Conservation (phyloP, 2,888 invertebrate genomes). For the Polyommatus iphigenia region DNA sequence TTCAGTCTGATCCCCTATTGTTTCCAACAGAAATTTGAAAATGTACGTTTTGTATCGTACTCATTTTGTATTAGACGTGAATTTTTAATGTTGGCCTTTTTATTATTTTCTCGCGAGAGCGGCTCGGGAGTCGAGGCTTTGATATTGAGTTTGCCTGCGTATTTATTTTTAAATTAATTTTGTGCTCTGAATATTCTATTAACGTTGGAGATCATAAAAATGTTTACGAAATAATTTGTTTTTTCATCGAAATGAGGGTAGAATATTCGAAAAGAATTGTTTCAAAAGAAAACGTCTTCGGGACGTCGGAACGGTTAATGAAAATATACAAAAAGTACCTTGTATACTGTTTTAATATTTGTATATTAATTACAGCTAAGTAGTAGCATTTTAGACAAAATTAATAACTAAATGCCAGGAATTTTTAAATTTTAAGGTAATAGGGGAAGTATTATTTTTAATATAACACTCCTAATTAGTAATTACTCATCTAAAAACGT, state of each 20-base stretch:
- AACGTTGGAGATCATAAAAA: constrained; percentile 7
- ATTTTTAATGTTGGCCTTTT: constrained; percentile 29
- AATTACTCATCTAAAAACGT: neutral
- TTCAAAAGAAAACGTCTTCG: neutral
- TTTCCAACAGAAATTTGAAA: constrained; percentile 54
- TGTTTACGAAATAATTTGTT: constrained; percentile 15
- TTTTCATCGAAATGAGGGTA: neutral
- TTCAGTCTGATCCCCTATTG: constrained; percentile 72
- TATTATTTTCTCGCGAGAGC: constrained; percentile 26
- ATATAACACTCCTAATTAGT: no score
- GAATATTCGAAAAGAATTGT: neutral
- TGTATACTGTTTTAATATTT: neutral
- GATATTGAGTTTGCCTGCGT: constrained; percentile 22
- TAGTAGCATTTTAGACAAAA: no score
- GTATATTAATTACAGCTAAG: no score
- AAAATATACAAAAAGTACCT: neutral
- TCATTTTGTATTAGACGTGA: constrained; percentile 50
- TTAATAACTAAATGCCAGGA: no score
- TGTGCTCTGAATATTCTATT: constrained; percentile 24
- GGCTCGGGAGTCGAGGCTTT: neutral
- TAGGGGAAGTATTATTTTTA: no score
- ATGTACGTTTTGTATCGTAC: constrained; percentile 36
- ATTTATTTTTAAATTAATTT: constrained; percentile 28
- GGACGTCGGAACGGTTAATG: neutral
- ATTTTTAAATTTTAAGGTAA: no score